These are phyloP conservation scores for Limonius californicus DNA, from an alignment of 1,140 invertebrate genomes.

Conservation along the genomic window DNA sequence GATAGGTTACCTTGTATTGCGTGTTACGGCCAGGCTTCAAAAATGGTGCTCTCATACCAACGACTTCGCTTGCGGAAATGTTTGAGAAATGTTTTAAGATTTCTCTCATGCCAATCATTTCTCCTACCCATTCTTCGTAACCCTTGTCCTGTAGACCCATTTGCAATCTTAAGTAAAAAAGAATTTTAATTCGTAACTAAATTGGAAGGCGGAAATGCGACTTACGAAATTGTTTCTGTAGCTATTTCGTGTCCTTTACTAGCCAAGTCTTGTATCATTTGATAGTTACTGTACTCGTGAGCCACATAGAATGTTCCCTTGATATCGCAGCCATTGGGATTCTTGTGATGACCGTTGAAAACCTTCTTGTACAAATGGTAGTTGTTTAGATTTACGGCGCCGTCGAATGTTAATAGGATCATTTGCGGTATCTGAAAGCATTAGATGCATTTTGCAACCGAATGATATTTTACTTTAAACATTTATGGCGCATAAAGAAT, in stretches of 20 bases:
- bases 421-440: conserved; percentile 87
- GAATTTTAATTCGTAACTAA: neutral
- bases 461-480: no score
- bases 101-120: conserved; percentile 91
- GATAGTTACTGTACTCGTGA: conserved; percentile 94
- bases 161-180: conserved; percentile 51
- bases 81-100: conserved; percentile 80
- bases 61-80: conserved; percentile 74
- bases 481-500: no score
- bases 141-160: conserved; percentile 81
- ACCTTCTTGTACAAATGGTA: conserved; percentile 86
- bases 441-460: no score
- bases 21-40: conserved; percentile 87
- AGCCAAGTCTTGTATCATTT: conserved; percentile 83
- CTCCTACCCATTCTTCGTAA: conserved; percentile 87
- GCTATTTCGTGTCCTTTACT: conserved; percentile 89
- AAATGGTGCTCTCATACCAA: conserved; percentile 86
- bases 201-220: conserved; percentile 24
- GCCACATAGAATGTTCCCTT: conserved; percentile 92
- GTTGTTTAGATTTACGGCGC: conserved; percentile 89
- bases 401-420: conserved; percentile 89
- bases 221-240: conserved; percentile 82
- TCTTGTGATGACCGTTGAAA: conserved; percentile 68
- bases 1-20: conserved; percentile 76
- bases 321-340: conserved; percentile 87